A percentile compares a stretch with the other conserved stretches of the same genome.
Conservation (phyloP, 2,113 vertebrate species). For the Leucosticte australis region DNA sequence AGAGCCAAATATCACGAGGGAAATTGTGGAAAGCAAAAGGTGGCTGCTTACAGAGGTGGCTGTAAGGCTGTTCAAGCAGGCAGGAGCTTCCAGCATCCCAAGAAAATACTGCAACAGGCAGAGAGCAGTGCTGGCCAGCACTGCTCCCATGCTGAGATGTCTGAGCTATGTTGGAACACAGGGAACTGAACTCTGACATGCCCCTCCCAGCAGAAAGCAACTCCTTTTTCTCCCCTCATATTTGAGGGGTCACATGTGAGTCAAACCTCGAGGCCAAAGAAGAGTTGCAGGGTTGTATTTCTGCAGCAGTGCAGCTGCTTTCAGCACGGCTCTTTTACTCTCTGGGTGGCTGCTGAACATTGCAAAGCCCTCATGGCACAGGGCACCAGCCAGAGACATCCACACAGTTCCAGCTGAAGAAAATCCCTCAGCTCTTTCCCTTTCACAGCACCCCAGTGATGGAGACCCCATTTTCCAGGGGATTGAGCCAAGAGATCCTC, state of each 20-base stretch:
- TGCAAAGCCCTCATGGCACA: not conserved
- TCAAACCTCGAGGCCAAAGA: not conserved
- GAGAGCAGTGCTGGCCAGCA: not conserved
- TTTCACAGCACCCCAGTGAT: not conserved
- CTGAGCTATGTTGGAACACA: not conserved
- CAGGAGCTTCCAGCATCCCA: not conserved
- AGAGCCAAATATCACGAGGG: not conserved
- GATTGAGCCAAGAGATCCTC: not conserved
- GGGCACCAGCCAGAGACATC: rapidly evolving
- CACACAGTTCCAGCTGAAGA: not conserved
- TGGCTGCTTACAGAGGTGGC: not conserved
- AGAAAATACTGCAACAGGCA: not conserved
- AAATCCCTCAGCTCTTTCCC: not conserved
- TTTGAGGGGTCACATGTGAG: not conserved
- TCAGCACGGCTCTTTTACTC: not conserved
- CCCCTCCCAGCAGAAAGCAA: not conserved
- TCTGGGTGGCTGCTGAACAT: not conserved
- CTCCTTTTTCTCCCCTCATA: not conserved
- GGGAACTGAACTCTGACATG: not conserved
- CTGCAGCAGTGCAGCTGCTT: not conserved
- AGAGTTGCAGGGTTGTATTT: not conserved
- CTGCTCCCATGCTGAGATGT: not conserved
- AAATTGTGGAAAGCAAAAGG: not conserved
- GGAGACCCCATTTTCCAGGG: not conserved
- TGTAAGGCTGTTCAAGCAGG: not conserved